These are phyloP conservation scores for Oncorhynchus masou DNA, from an alignment of 2,113 vertebrate species.

Conservation along the genomic window DNA sequence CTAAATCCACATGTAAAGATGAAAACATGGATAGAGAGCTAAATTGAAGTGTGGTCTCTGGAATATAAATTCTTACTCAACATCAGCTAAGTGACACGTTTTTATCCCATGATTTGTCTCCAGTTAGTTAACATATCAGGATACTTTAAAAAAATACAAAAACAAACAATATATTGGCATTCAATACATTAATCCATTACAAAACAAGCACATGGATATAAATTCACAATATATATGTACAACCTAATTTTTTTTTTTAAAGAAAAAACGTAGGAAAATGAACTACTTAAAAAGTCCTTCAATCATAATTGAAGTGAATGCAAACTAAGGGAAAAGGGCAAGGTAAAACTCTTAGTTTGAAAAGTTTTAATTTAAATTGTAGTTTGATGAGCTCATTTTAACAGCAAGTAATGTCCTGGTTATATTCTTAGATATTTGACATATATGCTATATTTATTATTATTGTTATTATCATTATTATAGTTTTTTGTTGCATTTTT, in stretches of 20 bases:
- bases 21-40: background rate
- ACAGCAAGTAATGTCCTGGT: constrained; percentile 7
- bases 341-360: background rate
- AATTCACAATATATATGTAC: constrained; percentile 76
- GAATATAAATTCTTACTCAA: background rate
- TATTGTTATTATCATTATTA: background rate
- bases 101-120: constrained; percentile 19
- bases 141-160: constrained; percentile 51
- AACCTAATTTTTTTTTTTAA: constrained; percentile 44
- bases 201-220: constrained; percentile 68
- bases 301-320: background rate
- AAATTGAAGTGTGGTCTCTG: constrained; percentile 12
- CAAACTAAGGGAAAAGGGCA: background rate
- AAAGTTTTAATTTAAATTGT: too few relatives aligned
- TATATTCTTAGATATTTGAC: constrained; percentile 33
- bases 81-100: constrained; percentile 13
- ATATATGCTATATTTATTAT: constrained; percentile 26
- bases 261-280: background rate
- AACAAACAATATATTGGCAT: constrained; percentile 66
- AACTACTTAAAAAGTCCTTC: background rate
- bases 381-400: background rate
- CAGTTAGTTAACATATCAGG: constrained; percentile 63
- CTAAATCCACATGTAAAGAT: background rate
- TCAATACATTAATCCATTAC: constrained; percentile 79
- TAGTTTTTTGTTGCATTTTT: constrained; percentile 23